A percentile compares a stretch with the other conserved stretches of the same genome.
Evolutionary conservation across 2,888 invertebrate genomes (phyloP).

Genomic region (Mesochorus sp.): DNA sequence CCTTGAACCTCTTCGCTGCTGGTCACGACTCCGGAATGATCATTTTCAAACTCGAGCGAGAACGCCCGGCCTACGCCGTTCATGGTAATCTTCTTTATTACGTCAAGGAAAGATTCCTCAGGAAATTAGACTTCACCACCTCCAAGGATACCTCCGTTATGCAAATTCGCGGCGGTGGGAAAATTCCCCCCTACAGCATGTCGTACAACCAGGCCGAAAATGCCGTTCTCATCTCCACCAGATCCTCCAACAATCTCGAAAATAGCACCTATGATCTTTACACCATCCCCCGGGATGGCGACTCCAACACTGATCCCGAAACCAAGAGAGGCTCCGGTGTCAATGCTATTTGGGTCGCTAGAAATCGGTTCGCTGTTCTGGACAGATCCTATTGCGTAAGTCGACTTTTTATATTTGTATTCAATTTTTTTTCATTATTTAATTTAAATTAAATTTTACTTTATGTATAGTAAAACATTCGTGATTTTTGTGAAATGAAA

Average conservation of each 20-base stretch:
- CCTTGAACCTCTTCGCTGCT: conserved; percentile 98
- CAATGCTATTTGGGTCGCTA: conserved; percentile 97
- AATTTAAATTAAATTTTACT: no score
- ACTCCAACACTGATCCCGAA: conserved; percentile 84
- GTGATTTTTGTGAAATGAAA: no score
- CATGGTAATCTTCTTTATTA: conserved; percentile 97
- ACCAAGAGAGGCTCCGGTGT: conserved; percentile 94
- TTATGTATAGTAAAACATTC: no score
- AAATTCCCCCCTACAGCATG: conserved; percentile 92
- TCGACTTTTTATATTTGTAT: conserved; percentile 62
- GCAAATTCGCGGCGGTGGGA: conserved; percentile 93
- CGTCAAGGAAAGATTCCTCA: conserved; percentile 95
- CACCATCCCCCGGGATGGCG: conserved; percentile 90
- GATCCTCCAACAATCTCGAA: conserved; percentile 90
- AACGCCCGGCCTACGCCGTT: conserved; percentile 97
- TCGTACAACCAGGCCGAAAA: conserved; percentile 99
- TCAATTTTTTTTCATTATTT: no score
- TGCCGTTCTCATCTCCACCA: conserved; percentile 93
- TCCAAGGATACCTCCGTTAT: conserved; percentile 96
- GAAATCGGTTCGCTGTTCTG: conserved; percentile 98
- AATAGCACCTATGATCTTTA: conserved; percentile 97
- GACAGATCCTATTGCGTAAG: conserved; percentile 94
- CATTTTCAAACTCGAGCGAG: conserved; percentile 92
- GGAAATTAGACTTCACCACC: conserved; percentile 95
- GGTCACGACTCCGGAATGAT: conserved; percentile 99